Conservation (phyloP, 2,888 invertebrate genomes). For the Phorcus lineatus region DNA sequence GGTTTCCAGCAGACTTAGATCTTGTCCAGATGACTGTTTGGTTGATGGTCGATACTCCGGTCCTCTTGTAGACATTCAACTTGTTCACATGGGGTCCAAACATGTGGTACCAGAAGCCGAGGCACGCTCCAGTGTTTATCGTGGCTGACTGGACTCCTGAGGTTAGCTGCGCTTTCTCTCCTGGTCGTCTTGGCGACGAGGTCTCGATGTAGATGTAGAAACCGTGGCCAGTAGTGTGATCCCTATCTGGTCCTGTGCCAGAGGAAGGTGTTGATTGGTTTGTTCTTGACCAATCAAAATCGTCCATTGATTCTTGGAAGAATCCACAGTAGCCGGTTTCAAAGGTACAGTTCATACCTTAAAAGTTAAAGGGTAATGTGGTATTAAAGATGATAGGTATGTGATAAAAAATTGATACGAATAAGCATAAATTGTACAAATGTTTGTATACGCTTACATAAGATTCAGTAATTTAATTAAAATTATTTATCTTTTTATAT, state of each 20-base stretch:
- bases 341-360: slow-evolving; percentile 67
- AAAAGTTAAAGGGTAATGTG: slow-evolving; percentile 5
- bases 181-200: slow-evolving; percentile 55
- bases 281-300: slow-evolving; percentile 68
- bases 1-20: slow-evolving; percentile 61
- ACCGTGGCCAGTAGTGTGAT: slow-evolving; percentile 70
- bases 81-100: slow-evolving; percentile 65
- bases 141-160: slow-evolving; percentile 46
- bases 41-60: slow-evolving; percentile 38
- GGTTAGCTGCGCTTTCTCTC: slow-evolving; percentile 53
- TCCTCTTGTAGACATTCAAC: slow-evolving; percentile 62
- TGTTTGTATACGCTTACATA: background rate
- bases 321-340: slow-evolving; percentile 66
- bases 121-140: slow-evolving; percentile 50
- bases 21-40: slow-evolving; percentile 60
- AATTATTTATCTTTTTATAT: too few relatives aligned
- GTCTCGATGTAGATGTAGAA: slow-evolving; percentile 71
- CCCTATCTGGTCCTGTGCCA: slow-evolving; percentile 68
- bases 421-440: background rate
- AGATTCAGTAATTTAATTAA: too few relatives aligned
- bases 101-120: slow-evolving; percentile 73
- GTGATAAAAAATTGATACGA: too few relatives aligned
- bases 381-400: too few relatives aligned
- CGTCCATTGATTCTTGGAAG: slow-evolving; percentile 61
- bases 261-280: slow-evolving; percentile 55